Percentiles rank a stretch among this genome's conserved stretches.
phyloP scores from a whole-genome alignment of 2,797 vertebrate genomes.

The Urocyon cinereoargenteus region DNA sequence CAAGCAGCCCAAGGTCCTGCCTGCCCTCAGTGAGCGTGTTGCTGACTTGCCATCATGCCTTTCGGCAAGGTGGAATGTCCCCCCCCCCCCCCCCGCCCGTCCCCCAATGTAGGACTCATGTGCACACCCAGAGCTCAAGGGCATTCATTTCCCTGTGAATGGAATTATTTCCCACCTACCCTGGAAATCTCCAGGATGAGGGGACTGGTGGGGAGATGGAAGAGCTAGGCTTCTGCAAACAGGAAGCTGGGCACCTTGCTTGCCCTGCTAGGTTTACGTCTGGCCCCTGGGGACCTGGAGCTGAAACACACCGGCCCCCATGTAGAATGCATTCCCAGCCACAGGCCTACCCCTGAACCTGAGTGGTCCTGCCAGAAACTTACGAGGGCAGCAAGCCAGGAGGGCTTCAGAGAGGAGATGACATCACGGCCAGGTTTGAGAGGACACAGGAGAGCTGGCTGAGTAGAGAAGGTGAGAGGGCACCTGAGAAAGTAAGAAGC shows the following conservation, averaged over 20 bases:
- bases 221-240: not conserved
- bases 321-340: not conserved
- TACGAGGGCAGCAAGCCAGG: not conserved
- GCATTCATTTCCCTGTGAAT: not conserved
- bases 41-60: not conserved
- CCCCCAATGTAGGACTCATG: fast-evolving
- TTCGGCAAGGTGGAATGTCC: not conserved
- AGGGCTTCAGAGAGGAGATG: not conserved
- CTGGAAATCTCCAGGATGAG: not conserved
- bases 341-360: not conserved
- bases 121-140: not conserved
- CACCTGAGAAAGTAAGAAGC: not conserved
- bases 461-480: not conserved
- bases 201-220: not conserved
- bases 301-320: not conserved
- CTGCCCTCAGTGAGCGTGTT: slow-evolving; percentile 43
- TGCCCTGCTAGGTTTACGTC: not conserved
- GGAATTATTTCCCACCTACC: not conserved
- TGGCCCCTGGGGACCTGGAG: not conserved
- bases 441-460: not conserved
- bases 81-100: not conserved
- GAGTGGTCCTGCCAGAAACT: not conserved
- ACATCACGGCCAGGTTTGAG: not conserved
- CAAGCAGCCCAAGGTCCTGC: not conserved
- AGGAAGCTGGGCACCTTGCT: not conserved